These are phyloP conservation scores for Fukomys damarensis DNA, from an alignment of 2,113 vertebrate genomes.

Conservation along the genomic window DNA sequence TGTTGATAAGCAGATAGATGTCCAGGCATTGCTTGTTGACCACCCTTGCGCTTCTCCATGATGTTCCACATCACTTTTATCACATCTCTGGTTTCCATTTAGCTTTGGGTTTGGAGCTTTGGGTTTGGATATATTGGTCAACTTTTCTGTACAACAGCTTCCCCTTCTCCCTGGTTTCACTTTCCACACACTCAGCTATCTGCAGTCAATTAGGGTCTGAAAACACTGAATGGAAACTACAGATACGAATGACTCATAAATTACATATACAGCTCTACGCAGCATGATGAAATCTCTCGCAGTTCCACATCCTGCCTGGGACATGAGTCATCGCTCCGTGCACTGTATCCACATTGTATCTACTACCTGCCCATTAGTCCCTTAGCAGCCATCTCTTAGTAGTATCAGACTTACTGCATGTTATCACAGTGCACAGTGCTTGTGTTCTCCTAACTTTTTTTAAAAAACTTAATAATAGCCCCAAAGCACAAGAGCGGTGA, in stretches of 20 bases:
- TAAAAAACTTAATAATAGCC: not conserved
- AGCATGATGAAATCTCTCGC: not conserved
- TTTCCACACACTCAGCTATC: not conserved
- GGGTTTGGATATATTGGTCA: not conserved
- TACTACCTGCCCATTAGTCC: not conserved
- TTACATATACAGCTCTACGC: not conserved
- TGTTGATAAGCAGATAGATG: no score
- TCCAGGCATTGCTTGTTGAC: not conserved
- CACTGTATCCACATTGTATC: not conserved
- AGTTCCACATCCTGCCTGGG: not conserved
- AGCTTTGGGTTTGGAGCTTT: not conserved
- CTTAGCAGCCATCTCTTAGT: not conserved
- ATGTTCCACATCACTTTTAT: rapidly evolving
- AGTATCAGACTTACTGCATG: no score
- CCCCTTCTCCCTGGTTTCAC: not conserved
- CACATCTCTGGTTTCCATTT: not conserved
- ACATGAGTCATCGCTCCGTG: not conserved
- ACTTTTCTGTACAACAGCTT: not conserved
- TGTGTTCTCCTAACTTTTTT: not conserved
- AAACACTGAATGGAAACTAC: not conserved
- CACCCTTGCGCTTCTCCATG: rapidly evolving
- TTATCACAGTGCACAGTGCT: no score
- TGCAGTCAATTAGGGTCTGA: not conserved
- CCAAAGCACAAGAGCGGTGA: not conserved
- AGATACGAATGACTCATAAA: not conserved